A percentile compares a stretch with the other conserved stretches of the same genome.
These are phyloP conservation scores for Myzus persicae DNA, from an alignment of 1,140 invertebrate genomes.

Conservation along the genomic window DNA sequence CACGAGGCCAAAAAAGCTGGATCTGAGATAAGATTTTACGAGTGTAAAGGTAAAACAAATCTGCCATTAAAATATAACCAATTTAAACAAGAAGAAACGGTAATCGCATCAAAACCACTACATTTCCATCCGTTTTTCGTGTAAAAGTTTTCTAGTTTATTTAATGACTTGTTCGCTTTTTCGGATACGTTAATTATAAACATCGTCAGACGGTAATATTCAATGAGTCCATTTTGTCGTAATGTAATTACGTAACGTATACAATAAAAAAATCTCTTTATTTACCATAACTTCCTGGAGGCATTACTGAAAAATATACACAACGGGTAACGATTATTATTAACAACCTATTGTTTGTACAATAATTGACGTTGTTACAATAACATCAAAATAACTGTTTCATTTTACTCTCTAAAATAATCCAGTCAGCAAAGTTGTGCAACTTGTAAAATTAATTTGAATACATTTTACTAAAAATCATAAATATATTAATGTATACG, in stretches of 20 bases:
- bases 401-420: background rate
- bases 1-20: slow-evolving; percentile 10
- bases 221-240: slow-evolving; percentile 44
- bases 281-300: slow-evolving; percentile 11
- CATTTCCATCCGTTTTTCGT: slow-evolving; percentile 15
- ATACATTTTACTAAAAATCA: background rate
- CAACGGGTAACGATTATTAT: background rate
- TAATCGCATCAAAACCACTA: slow-evolving; percentile 48
- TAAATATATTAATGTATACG: background rate
- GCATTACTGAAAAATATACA: background rate
- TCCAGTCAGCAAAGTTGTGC: background rate
- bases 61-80: slow-evolving; percentile 52
- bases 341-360: background rate
- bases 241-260: slow-evolving; percentile 29
- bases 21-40: slow-evolving; percentile 40
- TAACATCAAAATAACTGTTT: background rate
- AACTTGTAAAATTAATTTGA: background rate
- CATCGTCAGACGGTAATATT: slow-evolving; percentile 41
- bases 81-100: slow-evolving; percentile 37
- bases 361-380: slow-evolving; percentile 7
- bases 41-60: slow-evolving; percentile 53
- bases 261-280: slow-evolving; percentile 12
- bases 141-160: slow-evolving; percentile 44
- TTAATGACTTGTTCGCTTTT: slow-evolving; percentile 45
- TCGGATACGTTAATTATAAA: slow-evolving; percentile 27